Base-by-base conservation (phyloP, 1,140 invertebrate species). In the Philotrypesis tridentata region DNA sequence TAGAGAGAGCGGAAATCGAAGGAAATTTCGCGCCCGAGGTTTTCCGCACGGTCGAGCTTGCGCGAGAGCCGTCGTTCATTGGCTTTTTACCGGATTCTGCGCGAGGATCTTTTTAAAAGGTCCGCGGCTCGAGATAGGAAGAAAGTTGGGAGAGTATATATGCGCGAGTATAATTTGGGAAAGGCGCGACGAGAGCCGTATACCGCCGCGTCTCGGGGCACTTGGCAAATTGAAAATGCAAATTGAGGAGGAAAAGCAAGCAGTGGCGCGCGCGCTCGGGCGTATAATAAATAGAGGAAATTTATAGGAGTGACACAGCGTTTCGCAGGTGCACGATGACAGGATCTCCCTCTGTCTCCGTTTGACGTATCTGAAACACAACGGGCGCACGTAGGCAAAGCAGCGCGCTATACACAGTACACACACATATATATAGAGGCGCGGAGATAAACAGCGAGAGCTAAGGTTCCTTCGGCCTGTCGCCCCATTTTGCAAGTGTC, bases 401-500 rank as follows among this genome's bases (percentile, higher is more conserved):
- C 2, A 33, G n/a, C n/a, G n/a, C n/a, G n/a, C n/a, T n/a, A n/a
- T n/a, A n/a, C n/a, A 17, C 72, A 29, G 67, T 68, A 68, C 9
- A 68, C 9, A 33, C 67, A 68, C 6, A 37, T 31, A 33, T 33
- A 27, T 21, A 27, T 11, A 23, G 3, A 8, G 12, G n/a, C n/a
- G n/a, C n/a, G n/a, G n/a, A n/a, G n/a, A n/a, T n/a, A n/a, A n/a
- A n/a, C n/a, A 72, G 27, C 25, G 21, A 40, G 43, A 76, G 21
- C 29, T 17, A 17, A n/a, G 85, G 82, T 87, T 88, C 88, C 88
- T 70, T 61, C n/a, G n/a, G 25, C 23, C 43, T 91, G 90, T 91
- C 89, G 88, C 89, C 90, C 91, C 90, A 92, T 92, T 92, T 92
- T 88, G 89, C 90, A 92, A 92, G 90, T 92, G 91, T 92, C 91